Base-by-base conservation (phyloP, 2,113 vertebrate genomes). In the Onychostruthus taczanowskii region DNA sequence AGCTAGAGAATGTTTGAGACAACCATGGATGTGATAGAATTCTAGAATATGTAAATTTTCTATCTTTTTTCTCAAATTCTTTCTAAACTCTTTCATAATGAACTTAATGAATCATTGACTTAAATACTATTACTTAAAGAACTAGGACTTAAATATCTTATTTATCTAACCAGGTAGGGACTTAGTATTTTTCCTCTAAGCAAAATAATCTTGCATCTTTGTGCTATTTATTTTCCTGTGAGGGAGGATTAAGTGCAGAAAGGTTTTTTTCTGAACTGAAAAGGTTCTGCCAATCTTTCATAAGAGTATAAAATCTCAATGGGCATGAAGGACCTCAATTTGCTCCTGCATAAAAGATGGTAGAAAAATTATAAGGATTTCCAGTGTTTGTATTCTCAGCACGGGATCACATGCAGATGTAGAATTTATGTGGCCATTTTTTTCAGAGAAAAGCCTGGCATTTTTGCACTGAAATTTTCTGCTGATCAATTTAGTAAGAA, bases 11-110 rank as follows among this genome's bases (percentile, higher is more conserved):
- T 9, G 5, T 46, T n/a, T 44, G 67, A 95, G 24, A 23, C 15
- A 46, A 16, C 27, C 7, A 16, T 13, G 50, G 24, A 37, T 0
- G 0, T 30, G 77, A 35, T 4, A 59, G 44, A 64, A 61, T 88
- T 79, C 13, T 63, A 72, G 6, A 75, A 26, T 55, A 61, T 31
- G 20, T 43, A 21, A 3, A 22, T 72, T 41, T 88, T 79, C 27
- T 14, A 20, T 28, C n/a, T 70, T 46, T 12, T 73, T 75, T 35
- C 37, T 75, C 27, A 31, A 30, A 39, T 70, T 46, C 58, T 85
- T 63, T 33, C 15, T 62, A 5, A 90, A 43, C 6, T 33, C 31
- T n/a, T 87, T 81, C n/a, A 30, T 67, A 50, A 4, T 26, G 31
- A 85, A 15, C 24, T 72, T 68, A 76, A 31, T 46, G n/a, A 43